These are phyloP conservation scores for Microchrysa polita DNA, from an alignment of 2,888 invertebrate species.

Conservation along the genomic window DNA sequence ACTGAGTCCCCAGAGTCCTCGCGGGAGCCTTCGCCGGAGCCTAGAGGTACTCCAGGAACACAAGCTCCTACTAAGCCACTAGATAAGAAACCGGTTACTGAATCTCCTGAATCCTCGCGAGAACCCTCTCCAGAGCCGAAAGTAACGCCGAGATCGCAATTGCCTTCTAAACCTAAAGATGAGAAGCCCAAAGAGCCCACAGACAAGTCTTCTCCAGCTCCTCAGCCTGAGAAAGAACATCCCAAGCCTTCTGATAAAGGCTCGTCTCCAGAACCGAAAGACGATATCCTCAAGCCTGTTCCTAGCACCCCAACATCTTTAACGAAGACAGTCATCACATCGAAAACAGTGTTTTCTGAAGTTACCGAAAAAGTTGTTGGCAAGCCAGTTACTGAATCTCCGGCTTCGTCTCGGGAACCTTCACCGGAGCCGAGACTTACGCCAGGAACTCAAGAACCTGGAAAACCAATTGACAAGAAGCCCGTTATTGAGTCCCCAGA, in stretches of 20 bases:
- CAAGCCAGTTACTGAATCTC: neutral
- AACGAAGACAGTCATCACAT: neutral
- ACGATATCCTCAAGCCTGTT: neutral
- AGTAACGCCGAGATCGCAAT: too few relatives aligned
- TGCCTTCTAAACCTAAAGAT: too few relatives aligned
- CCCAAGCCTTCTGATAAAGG: too few relatives aligned
- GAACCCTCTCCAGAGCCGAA: neutral
- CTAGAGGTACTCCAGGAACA: too few relatives aligned
- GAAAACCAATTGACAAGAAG: too few relatives aligned
- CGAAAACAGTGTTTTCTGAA: neutral
- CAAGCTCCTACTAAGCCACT: neutral
- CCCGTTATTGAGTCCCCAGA: too few relatives aligned
- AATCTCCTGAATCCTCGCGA: neutral
- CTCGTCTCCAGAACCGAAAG: neutral
- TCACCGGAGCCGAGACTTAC: neutral
- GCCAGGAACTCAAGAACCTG: neutral
- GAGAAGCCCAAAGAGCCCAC: too few relatives aligned
- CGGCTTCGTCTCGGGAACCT: neutral
- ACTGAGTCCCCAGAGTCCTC: too few relatives aligned
- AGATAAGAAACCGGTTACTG: conserved; percentile 21
- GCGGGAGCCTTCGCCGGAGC: too few relatives aligned
- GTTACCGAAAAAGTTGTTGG: neutral
- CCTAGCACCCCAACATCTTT: neutral
- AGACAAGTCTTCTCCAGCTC: too few relatives aligned
- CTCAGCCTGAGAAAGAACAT: too few relatives aligned